Base-by-base conservation (phyloP, 1,140 invertebrate genomes). In the Venustaconcha ellipsiformis region DNA sequence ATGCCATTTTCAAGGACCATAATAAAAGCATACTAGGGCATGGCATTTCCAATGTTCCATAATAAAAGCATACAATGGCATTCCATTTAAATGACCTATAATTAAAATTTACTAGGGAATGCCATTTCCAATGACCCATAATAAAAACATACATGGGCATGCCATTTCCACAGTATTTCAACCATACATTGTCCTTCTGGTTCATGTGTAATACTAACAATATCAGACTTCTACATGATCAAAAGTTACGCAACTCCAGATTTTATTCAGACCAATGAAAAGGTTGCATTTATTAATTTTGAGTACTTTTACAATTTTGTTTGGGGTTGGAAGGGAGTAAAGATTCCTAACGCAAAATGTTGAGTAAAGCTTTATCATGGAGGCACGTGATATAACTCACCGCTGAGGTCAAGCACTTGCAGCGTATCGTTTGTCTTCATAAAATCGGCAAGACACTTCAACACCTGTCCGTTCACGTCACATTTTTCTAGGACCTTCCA, bases 241-340 rank as follows among this genome's bases (percentile, higher is more conserved):
- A 62, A 37, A 37, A 20, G 59, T 18, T 57, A 66, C 23, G 17
- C 71, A 12, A 1, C 79, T 74, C 85, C 85, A 77, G 74, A 62
- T 23, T 85, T 78, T 18, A 84, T 78, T 64, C 79, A 73, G 15
- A 79, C 78, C 23, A 87, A 66, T 57, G 64, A 63, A 26, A 72
- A 48, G 0, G 82, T 80, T 59, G 80, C 85, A 69, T 84, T 86
- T 62, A 80, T 75, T 71, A 74, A 75, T 30, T 86, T 74, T 64
- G 80, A 69, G 72, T 87, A 86, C 65, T 83, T 83, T 66, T 56
- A 80, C 74, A 72, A 55, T n/a, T 65, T 57, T 66, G 26, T 30
- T 30, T 30, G 26, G 26, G 26, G 26, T 2, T n/a, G n/a, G n/a
- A n/a, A n/a, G n/a, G 55, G 64, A n/a, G 37, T 37, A 18, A 60